A percentile compares a stretch with the other conserved stretches of the same genome.
phyloP scores from a whole-genome alignment of 2,888 invertebrate genomes.

The Diogma glabrata region DNA sequence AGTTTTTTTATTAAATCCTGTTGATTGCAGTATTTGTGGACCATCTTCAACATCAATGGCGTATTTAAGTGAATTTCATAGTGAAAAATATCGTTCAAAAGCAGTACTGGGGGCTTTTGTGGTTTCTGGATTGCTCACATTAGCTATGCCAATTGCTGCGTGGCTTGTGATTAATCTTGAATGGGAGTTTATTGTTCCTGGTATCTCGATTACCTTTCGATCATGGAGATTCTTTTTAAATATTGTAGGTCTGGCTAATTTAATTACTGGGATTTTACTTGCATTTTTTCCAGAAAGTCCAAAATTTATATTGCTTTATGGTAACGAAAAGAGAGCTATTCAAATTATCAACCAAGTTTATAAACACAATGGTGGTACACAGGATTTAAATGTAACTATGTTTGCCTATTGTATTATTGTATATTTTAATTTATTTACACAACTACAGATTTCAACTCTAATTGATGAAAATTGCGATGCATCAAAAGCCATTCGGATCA shows the following conservation, averaged over 20 bases:
- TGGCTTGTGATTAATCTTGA: constrained; percentile 30
- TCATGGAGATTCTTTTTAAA: constrained; percentile 32
- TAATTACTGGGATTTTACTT: constrained; percentile 26
- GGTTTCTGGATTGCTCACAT: constrained; percentile 29
- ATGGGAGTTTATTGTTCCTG: constrained; percentile 26
- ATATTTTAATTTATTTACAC: background rate
- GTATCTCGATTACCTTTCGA: constrained; percentile 26
- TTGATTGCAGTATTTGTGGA: too few relatives aligned
- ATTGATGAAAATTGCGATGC: background rate
- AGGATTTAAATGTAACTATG: too few relatives aligned
- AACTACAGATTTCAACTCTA: background rate
- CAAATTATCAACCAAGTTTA: too few relatives aligned
- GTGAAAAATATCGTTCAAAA: constrained; percentile 35
- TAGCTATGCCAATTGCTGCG: constrained; percentile 29
- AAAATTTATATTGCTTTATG: constrained; percentile 27
- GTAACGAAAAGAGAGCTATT: constrained; percentile 24
- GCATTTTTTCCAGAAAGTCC: constrained; percentile 32
- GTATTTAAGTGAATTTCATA: constrained; percentile 42
- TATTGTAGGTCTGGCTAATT: constrained; percentile 28
- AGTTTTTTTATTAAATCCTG: too few relatives aligned
- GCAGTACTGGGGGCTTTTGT: constrained; percentile 32
- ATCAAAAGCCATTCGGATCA: too few relatives aligned
- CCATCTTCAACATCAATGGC: too few relatives aligned
- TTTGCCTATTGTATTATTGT: too few relatives aligned
- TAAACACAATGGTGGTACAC: too few relatives aligned